Conservation (phyloP, 2,888 invertebrate genomes). For the Cephus pulcher region DNA sequence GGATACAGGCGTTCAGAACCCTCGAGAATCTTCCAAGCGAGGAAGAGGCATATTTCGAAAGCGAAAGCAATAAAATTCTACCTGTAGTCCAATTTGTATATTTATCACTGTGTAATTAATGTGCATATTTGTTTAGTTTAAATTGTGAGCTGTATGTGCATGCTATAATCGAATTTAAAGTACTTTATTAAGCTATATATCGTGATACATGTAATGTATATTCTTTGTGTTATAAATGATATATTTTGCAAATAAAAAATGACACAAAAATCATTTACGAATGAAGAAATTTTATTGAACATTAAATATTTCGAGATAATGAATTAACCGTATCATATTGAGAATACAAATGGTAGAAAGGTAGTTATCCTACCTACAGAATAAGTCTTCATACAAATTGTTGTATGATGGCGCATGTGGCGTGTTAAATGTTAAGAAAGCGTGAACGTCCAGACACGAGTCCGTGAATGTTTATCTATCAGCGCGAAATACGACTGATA, state of each 20-base stretch:
- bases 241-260: neutral
- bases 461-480: neutral
- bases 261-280: neutral
- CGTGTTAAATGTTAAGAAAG: neutral
- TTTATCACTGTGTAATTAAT: neutral
- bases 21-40: neutral
- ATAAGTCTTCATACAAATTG: neutral
- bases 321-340: neutral
- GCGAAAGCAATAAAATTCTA: neutral
- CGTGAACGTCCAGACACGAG: neutral
- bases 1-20: conserved; percentile 23
- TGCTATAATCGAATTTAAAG: neutral
- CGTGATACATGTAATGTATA: neutral
- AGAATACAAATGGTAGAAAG: neutral
- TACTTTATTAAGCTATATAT: neutral
- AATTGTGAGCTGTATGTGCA: neutral
- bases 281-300: neutral
- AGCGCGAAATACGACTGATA: neutral
- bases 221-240: neutral
- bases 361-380: neutral
- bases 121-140: neutral
- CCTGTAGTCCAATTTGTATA: neutral
- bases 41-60: neutral
- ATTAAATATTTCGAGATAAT: neutral
- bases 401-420: neutral